These are phyloP conservation scores for Oncorhynchus clarkii DNA, from an alignment of 2,113 vertebrate species.

Conservation along the genomic window DNA sequence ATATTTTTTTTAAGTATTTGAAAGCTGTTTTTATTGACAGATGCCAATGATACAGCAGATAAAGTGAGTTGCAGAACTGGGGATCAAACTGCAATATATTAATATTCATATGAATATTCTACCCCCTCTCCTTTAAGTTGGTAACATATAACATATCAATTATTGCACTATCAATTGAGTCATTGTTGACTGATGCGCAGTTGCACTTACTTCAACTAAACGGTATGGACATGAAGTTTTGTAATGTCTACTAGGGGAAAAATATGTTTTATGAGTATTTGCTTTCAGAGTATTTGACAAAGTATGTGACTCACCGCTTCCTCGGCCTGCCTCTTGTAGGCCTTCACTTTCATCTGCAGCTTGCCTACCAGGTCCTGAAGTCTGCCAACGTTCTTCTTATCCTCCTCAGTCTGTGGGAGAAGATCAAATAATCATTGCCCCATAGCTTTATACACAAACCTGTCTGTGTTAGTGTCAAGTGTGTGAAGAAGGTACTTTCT, in stretches of 20 bases:
- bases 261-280: neutral
- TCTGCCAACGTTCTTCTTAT: slow-evolving; percentile 55
- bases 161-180: neutral
- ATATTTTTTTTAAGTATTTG: too few relatives aligned
- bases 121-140: too few relatives aligned
- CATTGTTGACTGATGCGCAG: neutral
- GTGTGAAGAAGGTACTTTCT: too few relatives aligned
- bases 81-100: too few relatives aligned
- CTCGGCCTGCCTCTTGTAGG: slow-evolving; percentile 84
- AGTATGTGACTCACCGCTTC: slow-evolving; percentile 64
- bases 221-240: neutral
- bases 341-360: slow-evolving; percentile 82
- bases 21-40: too few relatives aligned
- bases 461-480: too few relatives aligned
- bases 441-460: too few relatives aligned
- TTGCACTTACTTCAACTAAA: neutral
- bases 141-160: neutral
- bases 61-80: too few relatives aligned
- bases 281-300: neutral
- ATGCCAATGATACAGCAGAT: too few relatives aligned
- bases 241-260: neutral
- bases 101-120: too few relatives aligned
- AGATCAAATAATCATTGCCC: neutral
- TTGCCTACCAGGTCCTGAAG: slow-evolving; percentile 68
- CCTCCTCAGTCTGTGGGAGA: slow-evolving; percentile 61